Evolutionary conservation across 1,140 invertebrate species (phyloP), one percentile per base, ranked within the genome.

Genomic region (Tetragonula clypearis): DNA sequence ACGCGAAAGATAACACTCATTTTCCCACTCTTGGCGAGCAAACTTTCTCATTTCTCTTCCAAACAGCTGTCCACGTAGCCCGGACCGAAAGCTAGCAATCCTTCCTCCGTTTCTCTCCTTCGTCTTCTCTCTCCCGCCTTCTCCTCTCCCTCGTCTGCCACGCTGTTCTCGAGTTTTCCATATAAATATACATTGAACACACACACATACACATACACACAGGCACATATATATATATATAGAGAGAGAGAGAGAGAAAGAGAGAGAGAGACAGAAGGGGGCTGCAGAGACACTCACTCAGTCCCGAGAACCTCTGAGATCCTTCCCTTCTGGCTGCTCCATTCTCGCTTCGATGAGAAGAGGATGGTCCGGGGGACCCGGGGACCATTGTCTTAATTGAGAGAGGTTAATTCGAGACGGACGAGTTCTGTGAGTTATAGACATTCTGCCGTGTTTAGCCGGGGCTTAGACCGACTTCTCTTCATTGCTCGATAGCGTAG

Each of bases 321-420:
- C 66, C 66, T 71, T 87, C 65, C 86, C 84, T 77, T 79, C n/a
- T 26, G 62, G 86, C 41, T 85, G 82, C 87, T 88, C 87, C 60
- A 81, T 86, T 83, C 84, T 86, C 87, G 76, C 79, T 88, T 86
- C 87, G 87, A 86, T 68, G 84, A 88, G 84, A 56, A 88, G 87
- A 88, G 84, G 87, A 89, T 83, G 41, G 88, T 89, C 88, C 87
- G 84, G 85, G 60, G 88, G 56, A 86, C 77, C 84, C 79, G 79
- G 88, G 78, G 87, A 89, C 88, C 88, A 90, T 90, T 90, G 88
- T 90, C 88, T 90, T 90, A 89, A 90, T 89, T 89, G 88, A 90
- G 88, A 89, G 88, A 90, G 88, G 88, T 89, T 90, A 90, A 90
- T 90, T 90, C 88, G 88, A 90, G 88, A 90, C 85, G 85, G 88